Evolutionary conservation across 2,888 invertebrate genomes (phyloP).

Genomic region (Zygothrica quintamaculata): DNA sequence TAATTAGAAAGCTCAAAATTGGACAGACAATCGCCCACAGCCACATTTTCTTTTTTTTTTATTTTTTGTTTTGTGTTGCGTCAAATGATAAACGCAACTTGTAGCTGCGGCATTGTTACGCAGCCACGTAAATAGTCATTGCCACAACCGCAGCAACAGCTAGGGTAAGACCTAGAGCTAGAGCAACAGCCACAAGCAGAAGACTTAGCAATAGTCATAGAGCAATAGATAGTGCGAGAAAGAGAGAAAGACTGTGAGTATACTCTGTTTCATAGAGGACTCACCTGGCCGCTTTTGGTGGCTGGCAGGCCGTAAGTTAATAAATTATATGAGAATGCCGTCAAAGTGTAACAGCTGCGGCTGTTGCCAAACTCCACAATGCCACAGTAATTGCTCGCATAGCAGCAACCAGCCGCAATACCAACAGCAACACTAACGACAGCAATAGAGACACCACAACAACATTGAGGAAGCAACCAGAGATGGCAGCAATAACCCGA

Average conservation of each 20-base stretch:
- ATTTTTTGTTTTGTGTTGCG: conserved; percentile 66
- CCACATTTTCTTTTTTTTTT: conserved; percentile 48
- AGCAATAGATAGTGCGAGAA: neutral
- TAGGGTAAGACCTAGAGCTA: too few species aligned
- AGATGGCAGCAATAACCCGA: conserved; percentile 50
- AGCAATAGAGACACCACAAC: conserved; percentile 3
- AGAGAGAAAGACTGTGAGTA: too few species aligned
- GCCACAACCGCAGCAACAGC: conserved; percentile 20
- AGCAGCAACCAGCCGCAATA: conserved; percentile 18
- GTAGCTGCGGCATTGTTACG: conserved; percentile 68
- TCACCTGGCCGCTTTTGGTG: conserved; percentile 37
- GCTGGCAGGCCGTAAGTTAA: conserved; percentile 61
- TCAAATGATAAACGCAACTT: conserved; percentile 76
- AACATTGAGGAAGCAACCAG: conserved; percentile 42
- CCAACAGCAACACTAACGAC: conserved; percentile 11
- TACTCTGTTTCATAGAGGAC: too few species aligned
- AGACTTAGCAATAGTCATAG: conserved; percentile 21
- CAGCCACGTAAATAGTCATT: conserved; percentile 33
- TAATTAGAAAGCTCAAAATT: conserved; percentile 69
- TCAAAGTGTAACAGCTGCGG: conserved; percentile 79
- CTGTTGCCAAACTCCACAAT: conserved; percentile 53
- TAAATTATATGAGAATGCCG: conserved; percentile 81
- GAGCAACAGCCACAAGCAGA: conserved; percentile 15
- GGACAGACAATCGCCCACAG: conserved; percentile 38
- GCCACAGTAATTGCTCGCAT: conserved; percentile 17